Evolutionary conservation across 2,113 vertebrate genomes (phyloP), one percentile per base, ranked within the genome.

Genomic region (Noturus placidus): DNA sequence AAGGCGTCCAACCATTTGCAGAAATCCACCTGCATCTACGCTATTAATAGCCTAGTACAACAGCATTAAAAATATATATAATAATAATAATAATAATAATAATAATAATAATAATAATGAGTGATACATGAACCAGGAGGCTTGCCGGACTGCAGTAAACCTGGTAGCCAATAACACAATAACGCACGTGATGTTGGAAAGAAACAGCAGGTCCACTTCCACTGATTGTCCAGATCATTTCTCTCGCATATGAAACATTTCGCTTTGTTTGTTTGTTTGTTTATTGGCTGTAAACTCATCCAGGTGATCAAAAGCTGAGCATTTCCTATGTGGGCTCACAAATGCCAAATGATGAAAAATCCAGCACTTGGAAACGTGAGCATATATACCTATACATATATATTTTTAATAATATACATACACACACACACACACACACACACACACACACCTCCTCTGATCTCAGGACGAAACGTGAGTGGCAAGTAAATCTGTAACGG

Each of bases 401-500:
- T n/a, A n/a, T n/a, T n/a, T n/a, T n/a, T n/a, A n/a, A n/a, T n/a
- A n/a, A n/a, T n/a, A n/a, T n/a, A n/a, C n/a, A n/a, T n/a, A n/a
- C n/a, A n/a, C n/a, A n/a, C n/a, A n/a, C n/a, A n/a, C n/a, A n/a
- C 38, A 46, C 42, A 46, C 42, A 30, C 56, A 77, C 86, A 59
- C 63, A 80, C 81, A 38, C 89, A 91, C 91, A 92, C 92, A 93
- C 93, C 87, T 92, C 91, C 91, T 95, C 92, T 93, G 94, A 94
- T 95, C 94, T 92, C 89, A 92, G 91, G 92, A 92, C 85, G 92
- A 92, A 93, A 96, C 95, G 95, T 96, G 95, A 96, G 94, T 78
- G 91, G 95, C 95, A 95, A 95, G 95, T 95, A 85, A 95, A 95
- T 92, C 91, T 88, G 91, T 87, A 83, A 72, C 42, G 86, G 91